Conservation (phyloP, 1,140 invertebrate species). For the Coboldia fuscipes region DNA sequence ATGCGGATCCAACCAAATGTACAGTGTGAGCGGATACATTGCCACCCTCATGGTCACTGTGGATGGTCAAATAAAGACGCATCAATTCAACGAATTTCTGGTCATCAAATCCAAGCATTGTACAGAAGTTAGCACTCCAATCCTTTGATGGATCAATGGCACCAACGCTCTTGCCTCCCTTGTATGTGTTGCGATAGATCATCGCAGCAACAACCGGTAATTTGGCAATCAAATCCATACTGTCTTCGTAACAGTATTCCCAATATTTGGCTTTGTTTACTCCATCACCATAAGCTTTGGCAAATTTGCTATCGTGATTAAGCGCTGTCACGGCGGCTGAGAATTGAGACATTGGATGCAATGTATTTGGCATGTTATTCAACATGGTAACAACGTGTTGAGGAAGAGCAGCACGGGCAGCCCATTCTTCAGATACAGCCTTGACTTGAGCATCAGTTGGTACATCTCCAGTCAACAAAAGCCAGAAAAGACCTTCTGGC, state of each 20-base stretch:
- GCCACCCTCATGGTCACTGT: slow-evolving; percentile 90
- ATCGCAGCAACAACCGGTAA: slow-evolving; percentile 84
- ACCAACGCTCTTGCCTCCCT: slow-evolving; percentile 65
- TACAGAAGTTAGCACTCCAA: slow-evolving; percentile 85
- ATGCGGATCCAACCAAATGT: slow-evolving; percentile 84
- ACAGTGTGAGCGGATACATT: slow-evolving; percentile 90
- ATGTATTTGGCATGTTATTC: slow-evolving; percentile 81
- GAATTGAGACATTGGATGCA: slow-evolving; percentile 95
- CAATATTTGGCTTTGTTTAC: slow-evolving; percentile 21
- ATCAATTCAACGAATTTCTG: slow-evolving; percentile 77
- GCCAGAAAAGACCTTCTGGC: slow-evolving; percentile 92
- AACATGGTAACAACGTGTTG: slow-evolving; percentile 84
- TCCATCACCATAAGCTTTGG: slow-evolving; percentile 60
- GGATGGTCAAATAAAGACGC: slow-evolving; percentile 88
- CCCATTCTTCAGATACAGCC: slow-evolving; percentile 79
- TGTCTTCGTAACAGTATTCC: slow-evolving; percentile 80
- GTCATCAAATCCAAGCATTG: slow-evolving; percentile 82
- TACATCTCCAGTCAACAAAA: slow-evolving; percentile 79
- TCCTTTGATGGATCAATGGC: slow-evolving; percentile 77
- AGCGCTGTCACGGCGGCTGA: slow-evolving; percentile 77
- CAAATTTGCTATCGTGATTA: slow-evolving; percentile 87
- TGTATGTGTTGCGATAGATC: slow-evolving; percentile 81
- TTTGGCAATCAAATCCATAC: slow-evolving; percentile 93
- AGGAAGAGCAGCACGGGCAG: slow-evolving; percentile 53
- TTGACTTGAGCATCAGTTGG: slow-evolving; percentile 66